Evolutionary conservation across 2,797 vertebrate species (phyloP), one percentile per base, ranked within the genome.

Genomic region (Acanthopagrus latus): DNA sequence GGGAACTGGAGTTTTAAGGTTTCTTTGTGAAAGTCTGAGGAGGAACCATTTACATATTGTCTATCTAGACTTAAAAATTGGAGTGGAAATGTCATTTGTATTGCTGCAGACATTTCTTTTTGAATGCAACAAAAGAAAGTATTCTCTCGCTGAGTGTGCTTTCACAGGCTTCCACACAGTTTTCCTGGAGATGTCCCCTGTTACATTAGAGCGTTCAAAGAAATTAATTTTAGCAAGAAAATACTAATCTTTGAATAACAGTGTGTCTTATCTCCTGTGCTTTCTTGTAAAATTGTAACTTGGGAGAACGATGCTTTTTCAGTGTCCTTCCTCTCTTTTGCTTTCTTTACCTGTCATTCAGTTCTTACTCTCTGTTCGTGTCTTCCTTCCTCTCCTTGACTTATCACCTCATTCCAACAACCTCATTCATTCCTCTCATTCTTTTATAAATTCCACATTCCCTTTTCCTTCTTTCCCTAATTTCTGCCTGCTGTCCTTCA

Each of bases 401-500:
- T 72, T 59, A 46, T 57, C 11, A 17, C 18, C 52, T 60, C 70
- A 17, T 62, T 2, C 3, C 0, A 27, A 10, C 13, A 33, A 25
- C 17, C 7, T 64, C 9, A 8, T 44, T 20, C 25, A 6, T 52
- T 43, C 6, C 14, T 54, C 29, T 52, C 4, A 43, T 25, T 59
- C 21, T 47, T 51, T 25, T 2, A 23, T 17, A 1, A 51, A 38
- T 62, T 51, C 23, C n/a, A 6, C 10, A 23, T 44, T 1, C 14
- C 38, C 11, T 50, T 23, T 33, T 33, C 43, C 18, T 48, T 43
- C 9, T 21, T n/a, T 48, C 25, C 4, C 8, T n/a, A 41, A 29
- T 65, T 51, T 50, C 43, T 69, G 16, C 62, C 76, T 20, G 27
- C 23, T 74, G 52, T 6, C 48, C 16, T 82, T 57, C 25, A 46